Conservation (phyloP, 2,888 invertebrate genomes). For the Watsonalla cultraria region DNA sequence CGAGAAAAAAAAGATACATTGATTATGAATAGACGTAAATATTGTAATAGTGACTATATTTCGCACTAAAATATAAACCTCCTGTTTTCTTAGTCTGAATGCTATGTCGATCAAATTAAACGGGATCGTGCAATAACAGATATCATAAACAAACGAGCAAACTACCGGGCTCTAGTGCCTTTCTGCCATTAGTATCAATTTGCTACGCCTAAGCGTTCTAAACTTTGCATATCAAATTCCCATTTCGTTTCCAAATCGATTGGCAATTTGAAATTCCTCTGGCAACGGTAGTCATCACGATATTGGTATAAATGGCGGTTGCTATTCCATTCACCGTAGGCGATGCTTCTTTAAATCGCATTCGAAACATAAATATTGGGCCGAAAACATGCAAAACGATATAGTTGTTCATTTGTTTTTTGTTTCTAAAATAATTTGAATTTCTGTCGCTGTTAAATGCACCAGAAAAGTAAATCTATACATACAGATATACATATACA, state of each 20-base stretch:
- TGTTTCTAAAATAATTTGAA: background rate
- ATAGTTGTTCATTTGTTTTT: background rate
- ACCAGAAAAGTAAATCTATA: no score
- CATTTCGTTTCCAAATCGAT: constrained; percentile 32
- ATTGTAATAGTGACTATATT: no score
- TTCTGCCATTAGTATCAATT: constrained; percentile 14
- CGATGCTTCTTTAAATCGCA: constrained; percentile 42
- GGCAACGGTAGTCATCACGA: constrained; percentile 48
- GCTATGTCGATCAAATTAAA: background rate
- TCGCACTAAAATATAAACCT: no score
- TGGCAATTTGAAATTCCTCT: constrained; percentile 20
- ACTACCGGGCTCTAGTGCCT: background rate
- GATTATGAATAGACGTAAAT: no score
- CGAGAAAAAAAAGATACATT: no score
- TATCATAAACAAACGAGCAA: constrained; percentile 1
- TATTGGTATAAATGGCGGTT: constrained; percentile 49
- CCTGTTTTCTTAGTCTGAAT: background rate
- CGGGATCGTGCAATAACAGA: background rate
- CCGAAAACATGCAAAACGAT: constrained; percentile 17
- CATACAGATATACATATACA: no score
- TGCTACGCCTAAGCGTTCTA: constrained; percentile 27
- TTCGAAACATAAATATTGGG: constrained; percentile 12
- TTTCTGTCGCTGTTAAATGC: background rate
- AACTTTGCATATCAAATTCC: constrained; percentile 35
- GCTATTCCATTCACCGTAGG: constrained; percentile 55